Evolutionary conservation across 2,797 vertebrate species (phyloP), one percentile per base, ranked within the genome.

Genomic region (Parauchenoglanis punctatus): DNA sequence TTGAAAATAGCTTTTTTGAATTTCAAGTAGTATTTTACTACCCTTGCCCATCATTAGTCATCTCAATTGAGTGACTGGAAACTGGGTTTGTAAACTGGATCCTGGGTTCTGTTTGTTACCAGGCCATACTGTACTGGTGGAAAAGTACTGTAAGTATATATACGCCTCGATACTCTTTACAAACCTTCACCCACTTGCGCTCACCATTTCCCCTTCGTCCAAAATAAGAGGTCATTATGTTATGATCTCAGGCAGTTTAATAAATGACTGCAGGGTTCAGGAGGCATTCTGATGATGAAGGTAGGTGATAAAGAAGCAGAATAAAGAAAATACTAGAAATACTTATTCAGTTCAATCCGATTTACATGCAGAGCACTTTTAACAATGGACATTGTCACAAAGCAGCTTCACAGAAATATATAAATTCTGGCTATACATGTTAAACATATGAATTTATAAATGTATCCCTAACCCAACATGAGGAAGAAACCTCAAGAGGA

Each of bases 21-120:
- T 81, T 81, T 13, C 78, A 80, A 25, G 40, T 23, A 83, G 17
- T 68, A 83, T 68, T 83, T 83, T 54, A 68, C 63, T 68, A 68
- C 4, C 46, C n/a, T 54, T 52, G 46, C 15, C 13, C n/a, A 28
- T 52, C 28, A 31, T 67, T 67, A 83, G 25, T 83, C 46, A 6
- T 52, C 81, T 2, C 8, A n/a, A 68, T 2, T 28, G 40, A 20
- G n/a, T 0, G 46, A 13, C 18, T 20, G 10, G n/a, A 81, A 63
- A n/a, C 35, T 46, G 8, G 58, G 23, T 67, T 40, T 40, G 40
- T 40, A 40, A 40, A 40, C 40, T 40, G 23, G 13, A 1, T 35
- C 61, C 61, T 13, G n/a, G n/a, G 25, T 18, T 52, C 15, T 17
- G 13, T 67, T 67, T 65, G 3, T 67, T 67, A 28, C 15, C 46